Base-by-base conservation (phyloP, 1,140 invertebrate species). In the Philopotamus ludificatus region DNA sequence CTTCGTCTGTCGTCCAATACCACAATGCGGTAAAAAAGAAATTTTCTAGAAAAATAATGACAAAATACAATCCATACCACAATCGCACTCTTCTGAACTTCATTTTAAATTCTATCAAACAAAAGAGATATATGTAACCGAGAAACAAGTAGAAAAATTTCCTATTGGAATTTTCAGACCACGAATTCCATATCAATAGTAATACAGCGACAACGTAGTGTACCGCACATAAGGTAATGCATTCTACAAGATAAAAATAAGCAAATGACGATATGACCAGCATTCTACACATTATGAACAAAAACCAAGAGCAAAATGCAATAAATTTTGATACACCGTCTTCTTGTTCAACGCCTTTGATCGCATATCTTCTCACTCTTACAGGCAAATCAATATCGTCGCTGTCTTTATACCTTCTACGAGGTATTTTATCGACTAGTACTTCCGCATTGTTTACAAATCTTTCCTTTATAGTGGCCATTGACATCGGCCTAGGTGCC, bases 61-160 rank as follows among this genome's bases (percentile, higher is more conserved):
- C 74, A 70, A 87, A 83, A 76, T 86, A 91, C 54, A 81, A 77
- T 28, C 84, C 74, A 58, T 88, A 84, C 82, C 87, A 88, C 22
- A 84, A 77, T 8, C 85, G 82, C 2, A 87, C 83, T 67, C 86
- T 84, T 57, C 83, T 86, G 69, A 90, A 90, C 76, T 86, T 87
- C 44, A 89, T 84, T 69, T 88, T 87, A 67, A 89, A 89, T 71
- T 91, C 89, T 67, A 91, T 85, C 21, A 89, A 76, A 72, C 87
- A 86, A 72, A 89, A 86, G 25, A 89, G 79, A 69, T 89, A 90
- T 51, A 91, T 80, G 60, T 88, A 83, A 23, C 85, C 87, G 0
- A 91, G 80, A 75, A 81, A 87, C 60, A 84, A 79, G 76, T 80
- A 89, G 74, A 83, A 89, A 28, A 74, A 79, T 66, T 80, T 75